Evolutionary conservation across 2,888 invertebrate genomes (phyloP).

Genomic region (Torymus tubicola): DNA sequence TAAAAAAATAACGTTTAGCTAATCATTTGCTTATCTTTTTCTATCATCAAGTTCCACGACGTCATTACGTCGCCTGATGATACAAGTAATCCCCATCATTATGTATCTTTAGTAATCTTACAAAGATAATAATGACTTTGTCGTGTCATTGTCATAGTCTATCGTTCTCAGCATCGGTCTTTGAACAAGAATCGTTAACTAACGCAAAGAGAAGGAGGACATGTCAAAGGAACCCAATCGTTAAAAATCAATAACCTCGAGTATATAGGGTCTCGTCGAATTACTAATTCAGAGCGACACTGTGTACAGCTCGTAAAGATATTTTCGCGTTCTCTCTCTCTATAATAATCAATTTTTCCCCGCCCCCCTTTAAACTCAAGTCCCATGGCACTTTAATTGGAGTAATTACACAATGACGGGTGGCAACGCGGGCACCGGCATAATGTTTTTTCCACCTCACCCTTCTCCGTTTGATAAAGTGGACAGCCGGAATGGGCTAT

Average conservation of each 20-base stretch:
- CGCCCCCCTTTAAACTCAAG: constrained; percentile 23
- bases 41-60: too few species aligned
- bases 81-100: too few species aligned
- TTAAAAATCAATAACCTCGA: constrained; percentile 24
- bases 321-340: neutral
- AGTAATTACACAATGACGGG: constrained; percentile 17
- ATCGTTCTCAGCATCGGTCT: too few species aligned
- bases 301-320: neutral
- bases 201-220: too few species aligned
- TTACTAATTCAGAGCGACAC: constrained; percentile 28
- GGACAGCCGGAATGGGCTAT: neutral
- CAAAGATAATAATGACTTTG: too few species aligned
- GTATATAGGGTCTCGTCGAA: neutral
- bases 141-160: too few species aligned
- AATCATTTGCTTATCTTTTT: too few species aligned
- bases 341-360: constrained; percentile 43
- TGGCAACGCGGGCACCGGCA: neutral
- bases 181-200: too few species aligned
- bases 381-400: constrained; percentile 30
- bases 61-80: too few species aligned
- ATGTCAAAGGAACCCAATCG: neutral
- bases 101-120: too few species aligned
- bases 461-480: constrained; percentile 9
- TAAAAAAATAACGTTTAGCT: too few species aligned
- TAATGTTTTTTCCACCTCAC: neutral